Conservation (phyloP, 2,113 vertebrate genomes). For the Gracilinanus agilis region DNA sequence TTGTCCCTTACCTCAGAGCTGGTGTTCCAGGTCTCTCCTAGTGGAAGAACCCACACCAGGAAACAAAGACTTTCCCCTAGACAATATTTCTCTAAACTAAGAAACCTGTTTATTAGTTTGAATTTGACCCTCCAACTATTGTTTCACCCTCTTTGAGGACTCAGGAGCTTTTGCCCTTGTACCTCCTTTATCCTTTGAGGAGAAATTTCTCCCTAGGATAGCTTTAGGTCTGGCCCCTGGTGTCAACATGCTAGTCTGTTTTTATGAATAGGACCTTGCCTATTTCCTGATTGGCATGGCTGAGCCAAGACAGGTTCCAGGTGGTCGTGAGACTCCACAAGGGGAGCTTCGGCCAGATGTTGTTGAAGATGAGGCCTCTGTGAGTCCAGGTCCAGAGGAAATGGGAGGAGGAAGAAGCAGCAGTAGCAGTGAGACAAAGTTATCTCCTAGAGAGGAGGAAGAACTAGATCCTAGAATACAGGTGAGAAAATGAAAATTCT, state of each 20-base stretch:
- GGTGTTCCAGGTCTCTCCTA: background rate
- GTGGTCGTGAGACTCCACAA: constrained; percentile 78
- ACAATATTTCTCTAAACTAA: constrained; percentile 21
- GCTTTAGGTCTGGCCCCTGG: constrained; percentile 52
- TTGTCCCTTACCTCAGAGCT: constrained; percentile 51
- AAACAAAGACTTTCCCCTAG: constrained; percentile 32
- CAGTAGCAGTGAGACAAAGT: constrained; percentile 61
- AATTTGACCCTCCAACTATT: background rate
- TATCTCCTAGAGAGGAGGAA: constrained; percentile 77
- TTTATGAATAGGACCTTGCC: constrained; percentile 70
- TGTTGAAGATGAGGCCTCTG: constrained; percentile 69
- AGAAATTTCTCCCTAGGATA: constrained; percentile 17
- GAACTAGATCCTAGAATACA: constrained; percentile 86
- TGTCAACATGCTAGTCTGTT: constrained; percentile 68
- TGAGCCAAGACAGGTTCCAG: constrained; percentile 70
- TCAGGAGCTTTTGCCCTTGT: constrained; percentile 24
- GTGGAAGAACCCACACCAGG: constrained; percentile 30
- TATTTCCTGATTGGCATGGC: constrained; percentile 62
- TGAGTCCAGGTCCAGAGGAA: constrained; percentile 57
- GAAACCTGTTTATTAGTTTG: background rate
- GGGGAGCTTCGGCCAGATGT: constrained; percentile 74
- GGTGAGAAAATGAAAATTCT: constrained; percentile 64
- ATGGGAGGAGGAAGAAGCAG: constrained; percentile 14
- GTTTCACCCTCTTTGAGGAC: background rate
- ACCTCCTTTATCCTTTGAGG: background rate